Evolutionary conservation across 2,888 invertebrate species (phyloP).

Genomic region (Cephus rjabovi): DNA sequence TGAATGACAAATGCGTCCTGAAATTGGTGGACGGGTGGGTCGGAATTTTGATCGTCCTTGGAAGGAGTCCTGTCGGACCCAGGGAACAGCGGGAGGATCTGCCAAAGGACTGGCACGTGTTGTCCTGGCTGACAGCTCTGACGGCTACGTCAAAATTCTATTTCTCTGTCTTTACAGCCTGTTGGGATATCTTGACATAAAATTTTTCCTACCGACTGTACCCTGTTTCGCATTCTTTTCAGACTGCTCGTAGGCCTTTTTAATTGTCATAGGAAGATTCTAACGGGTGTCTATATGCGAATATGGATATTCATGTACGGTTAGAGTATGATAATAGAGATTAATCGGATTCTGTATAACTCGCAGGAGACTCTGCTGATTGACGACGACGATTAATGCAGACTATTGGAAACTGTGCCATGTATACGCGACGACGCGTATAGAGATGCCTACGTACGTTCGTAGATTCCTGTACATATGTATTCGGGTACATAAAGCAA

Average conservation of each 20-base stretch:
- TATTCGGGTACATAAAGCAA: background rate
- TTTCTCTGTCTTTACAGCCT: background rate
- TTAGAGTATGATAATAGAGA: constrained; percentile 33
- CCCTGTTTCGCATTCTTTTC: background rate
- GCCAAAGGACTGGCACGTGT: background rate
- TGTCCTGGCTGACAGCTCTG: background rate
- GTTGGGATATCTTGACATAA: background rate
- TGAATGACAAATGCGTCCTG: constrained; percentile 18
- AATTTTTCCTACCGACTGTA: background rate
- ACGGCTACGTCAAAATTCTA: background rate
- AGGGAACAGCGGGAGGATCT: background rate
- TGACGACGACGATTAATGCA: constrained; percentile 46
- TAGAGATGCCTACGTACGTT: background rate
- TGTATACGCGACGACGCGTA: background rate
- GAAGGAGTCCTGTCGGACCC: background rate
- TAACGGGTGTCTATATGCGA: background rate
- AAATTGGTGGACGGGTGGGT: constrained; percentile 11
- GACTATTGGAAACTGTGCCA: constrained; percentile 15
- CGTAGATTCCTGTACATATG: background rate
- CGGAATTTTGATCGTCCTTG: constrained; percentile 14
- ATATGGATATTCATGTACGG: background rate
- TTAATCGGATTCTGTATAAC: constrained; percentile 39
- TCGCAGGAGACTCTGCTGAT: constrained; percentile 35
- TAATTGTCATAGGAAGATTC: background rate
- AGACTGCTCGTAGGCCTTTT: too few species aligned